Conservation (phyloP, 1,140 invertebrate species). For the Battus philenor region DNA sequence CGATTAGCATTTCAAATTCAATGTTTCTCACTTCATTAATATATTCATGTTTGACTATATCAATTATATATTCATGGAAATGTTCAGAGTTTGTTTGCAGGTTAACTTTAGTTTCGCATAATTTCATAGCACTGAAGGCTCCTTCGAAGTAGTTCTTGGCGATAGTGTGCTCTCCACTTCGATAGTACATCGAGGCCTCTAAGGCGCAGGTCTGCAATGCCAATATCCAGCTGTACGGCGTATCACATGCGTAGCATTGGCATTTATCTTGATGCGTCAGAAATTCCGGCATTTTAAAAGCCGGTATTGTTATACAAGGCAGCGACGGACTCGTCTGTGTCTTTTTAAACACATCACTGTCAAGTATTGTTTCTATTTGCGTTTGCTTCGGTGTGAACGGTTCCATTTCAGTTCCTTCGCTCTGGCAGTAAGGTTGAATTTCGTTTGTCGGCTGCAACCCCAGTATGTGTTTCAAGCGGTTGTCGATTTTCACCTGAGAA, state of each 20-base stretch:
- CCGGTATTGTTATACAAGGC: slow-evolving; percentile 20
- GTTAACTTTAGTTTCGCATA: slow-evolving; percentile 33
- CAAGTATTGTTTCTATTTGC: slow-evolving; percentile 41
- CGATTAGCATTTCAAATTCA: slow-evolving; percentile 41
- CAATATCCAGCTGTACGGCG: slow-evolving; percentile 25
- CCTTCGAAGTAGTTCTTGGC: slow-evolving; percentile 53
- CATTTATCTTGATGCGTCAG: slow-evolving; percentile 33
- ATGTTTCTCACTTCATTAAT: slow-evolving; percentile 25
- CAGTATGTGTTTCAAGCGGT: slow-evolving; percentile 46
- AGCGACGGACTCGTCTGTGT: slow-evolving; percentile 27
- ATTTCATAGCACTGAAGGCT: slow-evolving; percentile 22
- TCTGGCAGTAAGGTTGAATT: slow-evolving; percentile 6
- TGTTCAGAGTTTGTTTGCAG: slow-evolving; percentile 16
- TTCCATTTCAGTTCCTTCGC: slow-evolving; percentile 17
- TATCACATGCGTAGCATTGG: slow-evolving; percentile 36
- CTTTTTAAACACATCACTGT: slow-evolving; percentile 27
- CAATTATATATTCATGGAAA: slow-evolving; percentile 28
- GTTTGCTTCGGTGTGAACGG: slow-evolving; percentile 29
- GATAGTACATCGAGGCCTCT: slow-evolving; percentile 48
- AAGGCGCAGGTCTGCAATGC: slow-evolving; percentile 25
- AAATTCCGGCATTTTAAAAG: slow-evolving; percentile 36
- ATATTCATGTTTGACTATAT: slow-evolving; percentile 16
- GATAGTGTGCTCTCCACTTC: slow-evolving; percentile 38
- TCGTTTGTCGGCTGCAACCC: slow-evolving; percentile 35
- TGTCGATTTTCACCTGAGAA: slow-evolving; percentile 50